These are phyloP conservation scores for Epinotia nisella DNA, from an alignment of 2,888 invertebrate genomes.

Conservation along the genomic window DNA sequence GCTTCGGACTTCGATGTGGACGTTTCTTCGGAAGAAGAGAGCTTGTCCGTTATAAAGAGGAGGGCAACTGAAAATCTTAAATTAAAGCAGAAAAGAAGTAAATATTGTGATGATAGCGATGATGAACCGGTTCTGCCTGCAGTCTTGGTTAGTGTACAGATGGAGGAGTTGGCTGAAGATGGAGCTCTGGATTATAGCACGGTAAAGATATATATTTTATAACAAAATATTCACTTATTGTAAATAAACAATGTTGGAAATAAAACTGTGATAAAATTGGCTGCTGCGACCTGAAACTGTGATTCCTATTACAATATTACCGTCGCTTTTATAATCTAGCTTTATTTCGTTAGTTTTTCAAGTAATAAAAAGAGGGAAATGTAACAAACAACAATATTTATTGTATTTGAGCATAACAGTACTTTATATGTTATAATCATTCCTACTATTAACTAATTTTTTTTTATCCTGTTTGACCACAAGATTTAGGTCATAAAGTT, in stretches of 20 bases:
- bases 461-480: too few species aligned
- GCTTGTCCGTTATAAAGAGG: neutral
- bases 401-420: too few species aligned
- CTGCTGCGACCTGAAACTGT: too few species aligned
- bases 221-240: neutral
- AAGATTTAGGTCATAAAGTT: too few species aligned
- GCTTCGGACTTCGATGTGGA: neutral
- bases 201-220: neutral
- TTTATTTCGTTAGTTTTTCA: too few species aligned
- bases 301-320: too few species aligned
- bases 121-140: neutral
- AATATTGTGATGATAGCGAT: conserved; percentile 4
- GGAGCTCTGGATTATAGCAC: neutral
- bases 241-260: neutral
- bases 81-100: neutral
- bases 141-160: neutral
- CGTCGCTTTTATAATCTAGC: too few species aligned
- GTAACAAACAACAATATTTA: too few species aligned
- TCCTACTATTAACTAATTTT: too few species aligned
- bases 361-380: too few species aligned
- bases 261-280: neutral
- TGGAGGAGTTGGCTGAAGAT: neutral
- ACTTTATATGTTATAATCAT: too few species aligned
- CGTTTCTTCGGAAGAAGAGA: neutral
- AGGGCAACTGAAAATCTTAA: neutral